phyloP scores from a whole-genome alignment of 2,888 invertebrate genomes.

The Noctua janthe region DNA sequence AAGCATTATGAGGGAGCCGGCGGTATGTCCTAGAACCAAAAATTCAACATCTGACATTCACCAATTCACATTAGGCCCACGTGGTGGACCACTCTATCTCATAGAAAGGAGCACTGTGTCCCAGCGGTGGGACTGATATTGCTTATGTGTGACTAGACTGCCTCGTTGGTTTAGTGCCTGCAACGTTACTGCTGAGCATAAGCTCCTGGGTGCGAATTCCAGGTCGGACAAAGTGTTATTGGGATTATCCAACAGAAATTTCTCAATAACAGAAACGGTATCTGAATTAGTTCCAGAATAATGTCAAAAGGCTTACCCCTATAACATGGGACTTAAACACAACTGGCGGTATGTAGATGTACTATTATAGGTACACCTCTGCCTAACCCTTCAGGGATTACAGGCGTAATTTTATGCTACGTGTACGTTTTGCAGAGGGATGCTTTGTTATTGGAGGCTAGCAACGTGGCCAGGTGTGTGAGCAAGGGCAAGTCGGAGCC shows the following conservation, averaged over 20 bases:
- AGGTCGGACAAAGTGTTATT: not conserved
- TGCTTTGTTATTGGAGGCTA: constrained; percentile 90
- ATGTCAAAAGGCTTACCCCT: not conserved
- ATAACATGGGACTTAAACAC: not conserved
- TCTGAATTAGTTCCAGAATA: not conserved
- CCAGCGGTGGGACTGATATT: not conserved
- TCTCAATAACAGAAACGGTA: not conserved
- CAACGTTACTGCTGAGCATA: no score
- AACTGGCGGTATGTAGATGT: not conserved
- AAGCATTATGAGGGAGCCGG: not conserved
- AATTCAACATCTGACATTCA: not conserved
- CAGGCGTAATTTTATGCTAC: not conserved
- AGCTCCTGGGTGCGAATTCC: not conserved
- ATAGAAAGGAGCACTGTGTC: not conserved
- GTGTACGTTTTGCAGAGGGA: constrained; percentile 84
- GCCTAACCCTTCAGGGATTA: not conserved
- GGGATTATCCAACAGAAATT: not conserved
- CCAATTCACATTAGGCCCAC: not conserved
- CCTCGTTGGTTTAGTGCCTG: no score
- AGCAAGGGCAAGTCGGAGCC: constrained; percentile 92
- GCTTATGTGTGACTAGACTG: not conserved
- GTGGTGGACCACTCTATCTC: not conserved
- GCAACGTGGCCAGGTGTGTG: constrained; percentile 91
- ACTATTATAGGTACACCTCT: not conserved
- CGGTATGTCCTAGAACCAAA: not conserved